Conservation (phyloP, 1,140 invertebrate species). For the Trichonephila clavata region DNA sequence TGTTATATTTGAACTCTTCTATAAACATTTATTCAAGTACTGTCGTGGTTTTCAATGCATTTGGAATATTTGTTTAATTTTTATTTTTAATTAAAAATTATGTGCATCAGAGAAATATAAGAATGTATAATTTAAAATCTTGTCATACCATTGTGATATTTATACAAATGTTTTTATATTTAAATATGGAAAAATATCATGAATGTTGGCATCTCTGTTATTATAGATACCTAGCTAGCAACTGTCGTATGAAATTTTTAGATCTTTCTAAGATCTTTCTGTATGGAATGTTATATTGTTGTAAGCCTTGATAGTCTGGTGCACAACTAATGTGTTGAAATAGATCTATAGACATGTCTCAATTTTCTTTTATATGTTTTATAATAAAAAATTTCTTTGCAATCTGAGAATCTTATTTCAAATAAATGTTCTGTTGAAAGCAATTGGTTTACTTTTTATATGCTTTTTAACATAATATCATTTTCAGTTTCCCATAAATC, state of each 20-base stretch:
- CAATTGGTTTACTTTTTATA: not conserved
- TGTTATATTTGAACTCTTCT: too few species aligned
- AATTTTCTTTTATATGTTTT: not conserved
- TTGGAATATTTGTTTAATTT: too few species aligned
- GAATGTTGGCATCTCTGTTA: conserved; percentile 73
- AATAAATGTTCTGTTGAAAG: not conserved
- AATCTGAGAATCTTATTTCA: conserved; percentile 12
- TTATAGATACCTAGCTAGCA: conserved; percentile 54
- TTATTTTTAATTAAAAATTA: not conserved
- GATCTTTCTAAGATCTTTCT: conserved; percentile 27
- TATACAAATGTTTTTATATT: not conserved
- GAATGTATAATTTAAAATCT: not conserved
- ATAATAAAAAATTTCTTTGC: not conserved
- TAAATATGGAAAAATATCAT: not conserved
- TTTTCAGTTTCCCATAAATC: too few species aligned
- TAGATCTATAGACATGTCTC: not conserved
- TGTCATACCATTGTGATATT: conserved; percentile 25
- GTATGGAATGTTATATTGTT: conserved; percentile 19
- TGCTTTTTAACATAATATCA: not conserved
- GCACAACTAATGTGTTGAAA: conserved; percentile 25
- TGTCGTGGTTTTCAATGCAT: too few species aligned
- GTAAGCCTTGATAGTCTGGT: conserved; percentile 46
- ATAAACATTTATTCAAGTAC: too few species aligned
- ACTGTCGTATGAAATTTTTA: conserved; percentile 55
- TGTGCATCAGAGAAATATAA: not conserved